phyloP scores from a whole-genome alignment of 2,797 vertebrate species.

The Rousettus madagascariensis region DNA sequence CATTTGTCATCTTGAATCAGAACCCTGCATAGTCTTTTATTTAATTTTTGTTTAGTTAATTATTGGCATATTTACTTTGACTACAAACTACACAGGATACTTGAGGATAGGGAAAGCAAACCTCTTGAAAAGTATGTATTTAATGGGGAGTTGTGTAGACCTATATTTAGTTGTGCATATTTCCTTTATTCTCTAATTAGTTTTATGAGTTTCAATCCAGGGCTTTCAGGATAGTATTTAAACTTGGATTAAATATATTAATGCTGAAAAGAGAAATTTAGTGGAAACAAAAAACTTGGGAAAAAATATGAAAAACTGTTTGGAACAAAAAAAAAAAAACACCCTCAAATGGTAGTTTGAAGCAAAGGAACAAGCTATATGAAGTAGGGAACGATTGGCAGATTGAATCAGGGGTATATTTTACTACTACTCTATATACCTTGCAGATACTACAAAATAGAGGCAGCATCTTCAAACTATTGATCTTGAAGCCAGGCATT shows the following conservation, averaged over 20 bases:
- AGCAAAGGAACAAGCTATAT: neutral
- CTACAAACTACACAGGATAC: neutral
- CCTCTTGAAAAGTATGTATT: neutral
- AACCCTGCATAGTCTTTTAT: neutral
- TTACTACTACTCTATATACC: fast-evolving
- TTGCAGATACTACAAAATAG: neutral
- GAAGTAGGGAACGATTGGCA: neutral
- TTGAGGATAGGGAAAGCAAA: neutral
- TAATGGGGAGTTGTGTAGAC: neutral
- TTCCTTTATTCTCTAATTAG: neutral
- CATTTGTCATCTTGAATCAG: neutral
- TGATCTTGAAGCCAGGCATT: neutral
- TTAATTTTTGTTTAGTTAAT: neutral
- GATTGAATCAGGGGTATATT: fast-evolving
- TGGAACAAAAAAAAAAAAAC: neutral
- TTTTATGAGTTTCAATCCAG: neutral
- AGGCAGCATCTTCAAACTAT: neutral
- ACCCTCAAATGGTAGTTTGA: neutral
- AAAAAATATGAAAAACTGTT: neutral
- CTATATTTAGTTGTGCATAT: neutral
- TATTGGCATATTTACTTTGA: neutral
- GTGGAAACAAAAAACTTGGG: neutral
- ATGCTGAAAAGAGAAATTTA: neutral
- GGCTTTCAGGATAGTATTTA: neutral
- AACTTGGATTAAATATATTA: neutral